Evolutionary conservation across 1,140 invertebrate genomes (phyloP).

Genomic region (Drosophila rhopaloa): DNA sequence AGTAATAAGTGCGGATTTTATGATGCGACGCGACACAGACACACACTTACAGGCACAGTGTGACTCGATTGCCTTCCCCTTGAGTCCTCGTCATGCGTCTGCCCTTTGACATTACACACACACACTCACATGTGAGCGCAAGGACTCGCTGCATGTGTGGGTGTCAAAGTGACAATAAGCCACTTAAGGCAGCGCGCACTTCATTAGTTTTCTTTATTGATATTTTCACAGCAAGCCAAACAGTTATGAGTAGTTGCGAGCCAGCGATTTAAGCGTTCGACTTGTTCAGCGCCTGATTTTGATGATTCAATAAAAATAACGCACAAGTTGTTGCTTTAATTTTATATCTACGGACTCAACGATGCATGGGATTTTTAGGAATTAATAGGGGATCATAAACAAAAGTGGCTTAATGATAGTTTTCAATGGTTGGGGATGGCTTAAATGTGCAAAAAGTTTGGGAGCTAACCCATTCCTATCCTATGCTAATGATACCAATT

Average conservation of each 20-base stretch:
- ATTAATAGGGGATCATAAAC: slow-evolving; percentile 24
- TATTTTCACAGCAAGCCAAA: slow-evolving; percentile 78
- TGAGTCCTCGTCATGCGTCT: slow-evolving; percentile 51
- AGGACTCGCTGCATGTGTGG: slow-evolving; percentile 23
- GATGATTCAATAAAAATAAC: slow-evolving; percentile 69
- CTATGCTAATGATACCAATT: neutral
- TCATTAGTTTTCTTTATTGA: slow-evolving; percentile 83
- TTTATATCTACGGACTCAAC: slow-evolving; percentile 21
- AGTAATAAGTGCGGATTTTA: slow-evolving; percentile 81
- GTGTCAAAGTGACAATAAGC: slow-evolving; percentile 75
- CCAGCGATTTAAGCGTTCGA: slow-evolving; percentile 35
- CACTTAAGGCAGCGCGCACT: slow-evolving; percentile 81
- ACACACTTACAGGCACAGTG: slow-evolving; percentile 6
- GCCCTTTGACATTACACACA: slow-evolving; percentile 65
- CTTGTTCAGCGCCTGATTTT: slow-evolving; percentile 54
- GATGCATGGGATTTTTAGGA: slow-evolving; percentile 8
- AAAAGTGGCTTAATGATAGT: slow-evolving; percentile 19
- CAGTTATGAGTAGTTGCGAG: slow-evolving; percentile 68
- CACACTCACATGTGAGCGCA: slow-evolving; percentile 1
- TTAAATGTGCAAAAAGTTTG: slow-evolving; percentile 15
- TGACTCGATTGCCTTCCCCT: slow-evolving; percentile 18
- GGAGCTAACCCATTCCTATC: neutral
- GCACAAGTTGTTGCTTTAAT: slow-evolving; percentile 45
- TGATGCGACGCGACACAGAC: slow-evolving; percentile 59
- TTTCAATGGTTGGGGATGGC: slow-evolving; percentile 12